A percentile compares a stretch with the other conserved stretches of the same genome.
phyloP scores from a whole-genome alignment of 2,113 vertebrate genomes.

The Prochilodus magdalenae region DNA sequence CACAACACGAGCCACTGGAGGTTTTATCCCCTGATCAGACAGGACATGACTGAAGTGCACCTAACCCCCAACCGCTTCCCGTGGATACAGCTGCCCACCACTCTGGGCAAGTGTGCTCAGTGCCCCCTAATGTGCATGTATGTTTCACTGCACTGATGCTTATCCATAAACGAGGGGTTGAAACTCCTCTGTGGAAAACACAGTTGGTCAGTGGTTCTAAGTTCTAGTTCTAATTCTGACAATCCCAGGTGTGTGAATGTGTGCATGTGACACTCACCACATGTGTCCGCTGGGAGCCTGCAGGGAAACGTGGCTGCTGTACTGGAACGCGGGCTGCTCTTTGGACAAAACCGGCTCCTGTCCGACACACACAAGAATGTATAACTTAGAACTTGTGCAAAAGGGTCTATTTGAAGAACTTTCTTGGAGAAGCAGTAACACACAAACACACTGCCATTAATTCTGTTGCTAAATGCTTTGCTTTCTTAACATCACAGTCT shows the following conservation, averaged over 20 bases:
- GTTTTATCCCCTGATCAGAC: too few species aligned
- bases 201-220: too few species aligned
- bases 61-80: too few species aligned
- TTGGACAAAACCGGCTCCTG: constrained; percentile 90
- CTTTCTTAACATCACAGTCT: not conserved
- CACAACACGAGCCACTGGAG: not conserved
- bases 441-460: not conserved
- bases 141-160: too few species aligned
- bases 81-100: too few species aligned
- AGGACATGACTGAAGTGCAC: too few species aligned
- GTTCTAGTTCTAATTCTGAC: too few species aligned
- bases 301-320: constrained; percentile 90
- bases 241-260: not conserved
- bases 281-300: constrained; percentile 91
- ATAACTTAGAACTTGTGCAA: too few species aligned
- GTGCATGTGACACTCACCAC: constrained; percentile 78
- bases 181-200: too few species aligned
- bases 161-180: too few species aligned
- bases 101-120: too few species aligned
- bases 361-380: not conserved
- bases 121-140: too few species aligned
- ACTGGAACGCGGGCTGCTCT: constrained; percentile 90
- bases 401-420: not conserved
- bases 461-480: not conserved
- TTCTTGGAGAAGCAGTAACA: not conserved